Base-by-base conservation (phyloP, 1,140 invertebrate species). In the Drosophila equinoxialis region DNA sequence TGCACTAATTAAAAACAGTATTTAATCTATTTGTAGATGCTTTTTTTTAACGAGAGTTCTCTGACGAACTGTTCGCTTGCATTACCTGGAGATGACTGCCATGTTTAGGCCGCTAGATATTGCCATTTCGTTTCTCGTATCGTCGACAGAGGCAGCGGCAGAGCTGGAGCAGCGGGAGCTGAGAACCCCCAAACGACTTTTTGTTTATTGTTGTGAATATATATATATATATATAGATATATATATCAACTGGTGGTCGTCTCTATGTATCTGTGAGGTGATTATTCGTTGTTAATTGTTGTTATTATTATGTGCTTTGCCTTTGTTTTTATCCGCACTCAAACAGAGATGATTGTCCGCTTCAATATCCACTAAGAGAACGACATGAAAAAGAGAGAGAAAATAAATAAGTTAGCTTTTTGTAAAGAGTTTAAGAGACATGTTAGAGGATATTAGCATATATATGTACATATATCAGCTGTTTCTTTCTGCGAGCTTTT, bases 31-130 rank as follows among this genome's bases (percentile, higher is more conserved):
- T 61, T 20, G 0, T 26, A 26, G 26, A 26, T 26, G 5, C 0
- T 30, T 54, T 10, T 39, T 48, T 20, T 48, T 1, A 23, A 6
- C 3, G 14, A 10, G 65, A 39, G 23, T 41, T 57, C 41, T 45
- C 23, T 6, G 35, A 55, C 58, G 81, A 89, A 86, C 85, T 85
- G 78, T 60, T 90, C 85, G 63, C 78, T 79, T 85, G 82, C 65
- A 87, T 91, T 91, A 91, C 90, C 90, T 91, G 83, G 72, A 82
- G 90, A 91, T 90, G 81, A 91, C 90, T 91, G 90, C 78, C 82
- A 90, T 90, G 57, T 68, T 75, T 77, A 64, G 66, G 79, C n/a
- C 69, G 68, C 67, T 60, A 51, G 67, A 67, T 62, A 51, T 70
- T 66, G 69, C 86, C 85, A 85, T 89, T 85, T 90, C 45, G 76